Conservation (phyloP, 2,797 vertebrate species). For the Cercopithecus hamlyni region DNA sequence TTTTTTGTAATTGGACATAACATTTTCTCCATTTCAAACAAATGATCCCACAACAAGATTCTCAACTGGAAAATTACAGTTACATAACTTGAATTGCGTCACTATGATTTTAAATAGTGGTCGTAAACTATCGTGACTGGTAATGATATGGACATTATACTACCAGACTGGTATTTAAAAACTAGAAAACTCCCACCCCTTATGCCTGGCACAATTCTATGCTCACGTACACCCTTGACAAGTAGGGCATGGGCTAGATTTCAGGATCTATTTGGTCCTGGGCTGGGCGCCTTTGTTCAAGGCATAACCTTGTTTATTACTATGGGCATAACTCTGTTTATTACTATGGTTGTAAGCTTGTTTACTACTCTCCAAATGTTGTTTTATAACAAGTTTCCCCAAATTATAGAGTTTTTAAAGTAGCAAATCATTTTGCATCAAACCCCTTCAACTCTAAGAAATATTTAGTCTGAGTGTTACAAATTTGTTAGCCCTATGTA, state of each 20-base stretch:
- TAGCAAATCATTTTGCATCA: not conserved
- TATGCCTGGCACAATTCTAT: not conserved
- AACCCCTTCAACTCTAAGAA: not conserved
- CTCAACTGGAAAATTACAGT: not conserved
- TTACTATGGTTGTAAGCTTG: not conserved
- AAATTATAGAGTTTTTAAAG: slow-evolving; percentile 8
- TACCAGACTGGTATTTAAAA: not conserved
- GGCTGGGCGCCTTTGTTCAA: not conserved
- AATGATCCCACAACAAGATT: not conserved
- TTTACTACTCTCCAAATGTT: not conserved
- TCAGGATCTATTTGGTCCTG: not conserved
- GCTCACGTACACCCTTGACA: not conserved
- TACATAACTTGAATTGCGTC: not conserved
- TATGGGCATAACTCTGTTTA: not conserved
- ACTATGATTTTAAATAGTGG: not conserved
- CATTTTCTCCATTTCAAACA: slow-evolving; percentile 20
- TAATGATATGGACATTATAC: not conserved
- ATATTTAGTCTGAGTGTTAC: not conserved
- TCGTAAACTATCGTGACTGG: not conserved
- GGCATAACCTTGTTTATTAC: not conserved
- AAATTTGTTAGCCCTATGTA: not conserved
- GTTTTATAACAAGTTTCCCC: not conserved
- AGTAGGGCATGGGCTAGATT: not conserved
- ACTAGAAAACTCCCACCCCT: not conserved
- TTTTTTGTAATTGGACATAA: not conserved